phyloP scores from a whole-genome alignment of 2,113 vertebrate species.

The Bothrops jararaca region DNA sequence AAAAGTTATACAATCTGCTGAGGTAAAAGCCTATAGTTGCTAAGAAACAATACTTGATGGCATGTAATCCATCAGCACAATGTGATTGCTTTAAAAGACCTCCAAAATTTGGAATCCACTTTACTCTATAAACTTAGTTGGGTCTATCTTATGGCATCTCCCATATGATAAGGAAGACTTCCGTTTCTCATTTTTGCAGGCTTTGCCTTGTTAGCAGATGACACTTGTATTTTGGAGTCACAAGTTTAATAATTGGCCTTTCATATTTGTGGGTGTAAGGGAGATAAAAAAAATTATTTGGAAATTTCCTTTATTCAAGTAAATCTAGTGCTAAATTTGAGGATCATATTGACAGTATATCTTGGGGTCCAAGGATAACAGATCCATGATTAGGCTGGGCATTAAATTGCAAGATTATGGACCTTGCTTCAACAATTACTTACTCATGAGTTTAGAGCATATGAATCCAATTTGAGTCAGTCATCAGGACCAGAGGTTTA shows the following conservation, averaged over 20 bases:
- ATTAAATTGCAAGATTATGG: not conserved
- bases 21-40: not conserved
- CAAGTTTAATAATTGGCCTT: not conserved
- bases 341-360: not conserved
- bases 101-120: not conserved
- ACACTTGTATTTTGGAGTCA: not conserved
- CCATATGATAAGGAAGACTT: not conserved
- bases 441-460: not conserved
- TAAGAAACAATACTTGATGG: not conserved
- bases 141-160: not conserved
- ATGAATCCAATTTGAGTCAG: no score
- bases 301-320: constrained; percentile 32
- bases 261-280: not conserved
- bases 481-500: no score
- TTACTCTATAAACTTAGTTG: not conserved
- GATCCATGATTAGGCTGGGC: not conserved
- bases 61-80: not conserved
- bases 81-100: not conserved
- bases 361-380: not conserved
- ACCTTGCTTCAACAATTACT: not conserved
- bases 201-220: not conserved
- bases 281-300: not conserved
- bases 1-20: not conserved
- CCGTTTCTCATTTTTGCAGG: not conserved
- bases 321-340: not conserved